Base-by-base conservation (phyloP, 2,797 vertebrate genomes). In the Mus caroli region DNA sequence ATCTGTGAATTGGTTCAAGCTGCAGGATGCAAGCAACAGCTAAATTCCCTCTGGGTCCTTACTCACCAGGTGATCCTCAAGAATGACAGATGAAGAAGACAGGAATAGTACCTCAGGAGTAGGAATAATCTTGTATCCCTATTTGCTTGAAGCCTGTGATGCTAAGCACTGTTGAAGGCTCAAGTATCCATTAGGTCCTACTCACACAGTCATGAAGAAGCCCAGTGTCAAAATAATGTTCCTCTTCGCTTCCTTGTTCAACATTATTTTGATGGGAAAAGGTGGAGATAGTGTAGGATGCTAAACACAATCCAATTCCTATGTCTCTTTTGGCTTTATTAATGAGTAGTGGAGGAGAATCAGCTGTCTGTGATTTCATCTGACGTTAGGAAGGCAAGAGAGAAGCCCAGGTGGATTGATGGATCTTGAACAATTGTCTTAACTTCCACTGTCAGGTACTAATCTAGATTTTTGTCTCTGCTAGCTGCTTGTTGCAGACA, bases 271-370 rank as follows among this genome's bases (percentile, higher is more conserved):
- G 37, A 14, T 46, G 20, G 28, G 12, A 64, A 84, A 43, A 34
- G 24, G 37, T 52, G 50, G 28, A 58, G 67, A 90, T 31, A 31
- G 75, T 10, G 1, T 34, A 6, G 5, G 37, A 19, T 14, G 4
- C 11, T 46, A 13, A 50, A 26, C n/a, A 62, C 1, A 10, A 6
- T 1, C n/a, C 2, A n/a, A 31, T 40, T 71, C 3, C 11, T 22
- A 0, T 1, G 1, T 7, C 26, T n/a, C 13, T 0, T 58, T 86
- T 54, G 52, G 80, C 12, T n/a, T 87, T 67, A 43, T 2, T 26
- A 6, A n/a, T 1, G 22, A 43, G 24, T 24, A 60, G 26, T 1
- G 46, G 10, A 17, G 2, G 37, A 77, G 34, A 52, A 14, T 56
- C 15, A 31, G 31, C 4, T 31, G 1, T 12, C 75, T 31, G 15